Base-by-base conservation (phyloP, 2,888 invertebrate genomes). In the Hyposoter dolosus region DNA sequence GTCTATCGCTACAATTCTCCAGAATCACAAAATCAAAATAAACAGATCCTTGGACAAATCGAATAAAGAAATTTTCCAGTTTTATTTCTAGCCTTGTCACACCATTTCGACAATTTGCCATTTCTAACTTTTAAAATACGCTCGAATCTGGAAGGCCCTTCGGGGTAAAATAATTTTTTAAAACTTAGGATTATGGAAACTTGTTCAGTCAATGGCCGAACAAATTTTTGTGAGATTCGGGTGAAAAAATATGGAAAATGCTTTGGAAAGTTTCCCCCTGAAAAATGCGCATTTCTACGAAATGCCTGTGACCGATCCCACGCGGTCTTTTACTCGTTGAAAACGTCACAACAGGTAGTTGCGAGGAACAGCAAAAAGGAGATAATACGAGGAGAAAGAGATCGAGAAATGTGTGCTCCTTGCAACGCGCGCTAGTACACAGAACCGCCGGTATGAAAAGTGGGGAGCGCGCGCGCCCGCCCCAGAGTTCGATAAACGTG, bases 271-370 rank as follows among this genome's bases (percentile, higher is more conserved):
- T 60, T 60, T 15, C 60, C 12, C 23, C 3, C 23, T 12, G 12
- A 28, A 50, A 50, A 28, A 60, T 3, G 23, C 15, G 23, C 10
- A 65, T 63, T 60, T 50, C 28, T 40, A n/a, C 32, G 32, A 80
- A 80, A 72, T 63, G 72, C 74, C 77, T 71, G 45, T 77, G 69
- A 74, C 76, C 82, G 84, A 50, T 50, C 84, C 84, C 86, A 83
- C 86, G 68, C 84, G 87, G 43, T 87, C 87, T 89, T 88, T 88
- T 89, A 82, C 87, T 87, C 89, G 88, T 89, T 89, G 90, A 23
- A 60, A 83, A 92, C 90, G 92, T 92, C 92, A 92, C 93, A 93
- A 93, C 93, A 93, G 93, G 93, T 93, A 93, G 93, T 93, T 91
- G 93, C 90, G 90, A 50, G 60, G 72, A 90, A 91, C 85, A 71